phyloP scores from a whole-genome alignment of 2,113 vertebrate species.

The Recurvirostra avosetta region DNA sequence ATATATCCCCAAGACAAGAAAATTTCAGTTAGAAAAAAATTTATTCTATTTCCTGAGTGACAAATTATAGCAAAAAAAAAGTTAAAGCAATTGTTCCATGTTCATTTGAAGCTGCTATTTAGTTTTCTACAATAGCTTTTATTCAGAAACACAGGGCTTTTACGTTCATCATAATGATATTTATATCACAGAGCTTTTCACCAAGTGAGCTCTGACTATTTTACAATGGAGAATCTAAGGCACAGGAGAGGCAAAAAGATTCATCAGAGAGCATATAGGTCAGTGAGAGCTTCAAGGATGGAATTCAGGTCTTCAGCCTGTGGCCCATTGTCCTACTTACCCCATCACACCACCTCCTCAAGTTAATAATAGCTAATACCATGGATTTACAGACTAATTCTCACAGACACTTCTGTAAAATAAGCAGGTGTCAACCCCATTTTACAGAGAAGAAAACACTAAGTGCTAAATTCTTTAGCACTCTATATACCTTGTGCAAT shows the following conservation, averaged over 20 bases:
- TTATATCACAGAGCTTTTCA: neutral
- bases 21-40: neutral
- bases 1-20: neutral
- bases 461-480: neutral
- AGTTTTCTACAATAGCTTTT: neutral
- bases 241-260: neutral
- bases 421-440: slow-evolving; percentile 24
- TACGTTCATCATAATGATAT: neutral
- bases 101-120: neutral
- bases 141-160: neutral
- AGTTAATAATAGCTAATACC: slow-evolving; percentile 63
- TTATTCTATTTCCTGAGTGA: neutral
- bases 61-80: neutral
- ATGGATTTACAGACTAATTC: slow-evolving; percentile 51
- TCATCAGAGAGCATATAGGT: neutral
- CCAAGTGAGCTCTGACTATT: neutral
- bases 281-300: neutral
- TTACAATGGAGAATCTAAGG: neutral
- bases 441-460: neutral
- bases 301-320: neutral
- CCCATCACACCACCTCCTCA: neutral
- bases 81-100: neutral
- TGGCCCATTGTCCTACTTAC: slow-evolving; percentile 23
- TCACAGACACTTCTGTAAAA: neutral
- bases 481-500: neutral